Evolutionary conservation across 1,140 invertebrate species (phyloP).

Genomic region (Temnothorax longispinosus): DNA sequence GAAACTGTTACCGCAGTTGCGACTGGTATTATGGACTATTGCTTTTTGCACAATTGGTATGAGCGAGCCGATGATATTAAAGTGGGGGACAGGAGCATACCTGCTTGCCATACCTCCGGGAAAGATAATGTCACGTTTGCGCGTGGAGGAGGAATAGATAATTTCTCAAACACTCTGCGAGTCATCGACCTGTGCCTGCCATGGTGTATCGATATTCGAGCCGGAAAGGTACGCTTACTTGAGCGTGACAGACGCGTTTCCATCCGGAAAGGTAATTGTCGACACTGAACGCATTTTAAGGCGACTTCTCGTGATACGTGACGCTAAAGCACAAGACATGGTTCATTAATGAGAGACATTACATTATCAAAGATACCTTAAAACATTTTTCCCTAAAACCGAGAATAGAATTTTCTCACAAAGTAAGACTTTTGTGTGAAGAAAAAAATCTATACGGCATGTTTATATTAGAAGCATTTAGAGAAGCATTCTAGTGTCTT

Average conservation of each 20-base stretch:
- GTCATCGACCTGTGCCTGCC: slow-evolving; percentile 44
- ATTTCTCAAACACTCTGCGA: slow-evolving; percentile 31
- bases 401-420: not conserved
- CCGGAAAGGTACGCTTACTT: slow-evolving; percentile 55
- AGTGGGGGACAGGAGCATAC: not conserved
- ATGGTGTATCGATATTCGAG: slow-evolving; percentile 27
- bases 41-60: slow-evolving; percentile 50
- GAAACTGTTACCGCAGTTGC: slow-evolving; percentile 59
- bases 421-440: not conserved
- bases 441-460: not conserved
- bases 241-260: slow-evolving; percentile 59
- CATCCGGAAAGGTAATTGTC: slow-evolving; percentile 54
- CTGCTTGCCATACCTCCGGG: not conserved
- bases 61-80: slow-evolving; percentile 29
- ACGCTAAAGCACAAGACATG: not conserved
- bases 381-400: not conserved
- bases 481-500: not conserved
- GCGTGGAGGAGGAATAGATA: slow-evolving; percentile 36
- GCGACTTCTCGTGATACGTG: slow-evolving; percentile 24
- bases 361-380: not conserved
- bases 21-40: slow-evolving; percentile 54
- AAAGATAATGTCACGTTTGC: slow-evolving; percentile 15
- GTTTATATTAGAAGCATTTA: not conserved
- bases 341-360: not conserved
- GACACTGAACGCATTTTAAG: slow-evolving; percentile 28